Conservation (phyloP, 2,113 vertebrate genomes). For the Bos javanicus region DNA sequence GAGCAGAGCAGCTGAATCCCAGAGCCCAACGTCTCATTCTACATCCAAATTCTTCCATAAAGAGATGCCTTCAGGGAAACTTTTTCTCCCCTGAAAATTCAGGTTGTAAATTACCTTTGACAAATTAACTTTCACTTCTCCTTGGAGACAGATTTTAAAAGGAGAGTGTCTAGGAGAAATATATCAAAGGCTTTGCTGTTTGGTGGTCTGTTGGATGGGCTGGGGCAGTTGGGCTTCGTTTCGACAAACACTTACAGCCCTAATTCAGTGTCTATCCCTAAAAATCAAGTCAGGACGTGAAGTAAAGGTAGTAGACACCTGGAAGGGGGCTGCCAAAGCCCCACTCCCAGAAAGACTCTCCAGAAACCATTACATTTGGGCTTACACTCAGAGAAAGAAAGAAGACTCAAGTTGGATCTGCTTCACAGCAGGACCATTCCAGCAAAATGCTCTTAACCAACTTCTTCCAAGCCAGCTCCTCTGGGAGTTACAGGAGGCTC, state of each 20-base stretch:
- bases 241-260: not conserved
- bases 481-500: not conserved
- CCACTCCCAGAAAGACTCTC: not conserved
- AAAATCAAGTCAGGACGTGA: not conserved
- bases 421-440: not conserved
- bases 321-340: not conserved
- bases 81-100: constrained; percentile 44
- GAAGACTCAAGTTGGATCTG: not conserved
- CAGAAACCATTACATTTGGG: not conserved
- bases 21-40: not conserved
- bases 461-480: not conserved
- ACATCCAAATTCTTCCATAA: not conserved
- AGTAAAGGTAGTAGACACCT: not conserved
- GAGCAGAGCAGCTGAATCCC: not conserved
- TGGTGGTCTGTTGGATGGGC: not conserved
- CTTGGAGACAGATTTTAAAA: constrained; percentile 35
- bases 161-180: constrained; percentile 18
- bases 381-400: accelerated
- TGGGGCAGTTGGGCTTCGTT: not conserved
- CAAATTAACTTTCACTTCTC: constrained; percentile 72
- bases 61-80: constrained; percentile 21
- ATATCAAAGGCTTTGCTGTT: not conserved
- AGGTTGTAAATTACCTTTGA: constrained; percentile 58
- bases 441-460: not conserved
- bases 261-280: constrained; percentile 37